Base-by-base conservation (phyloP, 2,113 vertebrate species). In the Mesoclemmys tuberculata region DNA sequence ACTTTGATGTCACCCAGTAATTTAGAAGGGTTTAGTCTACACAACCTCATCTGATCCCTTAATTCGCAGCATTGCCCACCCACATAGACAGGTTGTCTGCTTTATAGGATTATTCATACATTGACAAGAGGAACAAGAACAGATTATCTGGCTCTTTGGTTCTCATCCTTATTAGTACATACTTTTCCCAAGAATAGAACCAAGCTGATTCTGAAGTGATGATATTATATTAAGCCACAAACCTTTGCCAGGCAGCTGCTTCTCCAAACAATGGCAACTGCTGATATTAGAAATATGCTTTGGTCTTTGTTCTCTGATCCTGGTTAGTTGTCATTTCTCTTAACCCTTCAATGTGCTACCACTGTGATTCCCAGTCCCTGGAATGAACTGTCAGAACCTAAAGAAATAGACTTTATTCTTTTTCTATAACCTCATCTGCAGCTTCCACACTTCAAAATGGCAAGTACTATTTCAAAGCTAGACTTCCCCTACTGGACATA, bases 361-460 rank as follows among this genome's bases (percentile, higher is more conserved):
- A 92, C 3, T 26, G 12, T 74, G 48, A 90, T 83, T 87, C 64
- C 19, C 82, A 94, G 2, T 1, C 19, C 51, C 22, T 78, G 35
- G 2, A 94, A 84, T 46, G 10, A 95, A 82, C 71, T 88, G 41
- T 29, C 49, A 35, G 61, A 54, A 78, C 7, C 22, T 77, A 84
- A 85, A 82, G 48, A 94, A 94, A 93, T 35, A 24, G 44, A 1
- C 81, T 94, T 95, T 93, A 18, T 41, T 87, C 48, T 54, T 80
- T 94, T n/a, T 48, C 12, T 85, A 6, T 90, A 87, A 79, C 29
- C 26, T 46, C 48, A 84, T 85, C 85, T 61, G 58, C 92, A 82
- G 24, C 21, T 80, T n/a, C 51, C 8, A 6, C 4, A 74, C 38
- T 94, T 77, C 71, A 95, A 97, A 97, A 91, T 19, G 5, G 74